phyloP scores from a whole-genome alignment of 2,888 invertebrate species.

The Nomada ruficornis region DNA sequence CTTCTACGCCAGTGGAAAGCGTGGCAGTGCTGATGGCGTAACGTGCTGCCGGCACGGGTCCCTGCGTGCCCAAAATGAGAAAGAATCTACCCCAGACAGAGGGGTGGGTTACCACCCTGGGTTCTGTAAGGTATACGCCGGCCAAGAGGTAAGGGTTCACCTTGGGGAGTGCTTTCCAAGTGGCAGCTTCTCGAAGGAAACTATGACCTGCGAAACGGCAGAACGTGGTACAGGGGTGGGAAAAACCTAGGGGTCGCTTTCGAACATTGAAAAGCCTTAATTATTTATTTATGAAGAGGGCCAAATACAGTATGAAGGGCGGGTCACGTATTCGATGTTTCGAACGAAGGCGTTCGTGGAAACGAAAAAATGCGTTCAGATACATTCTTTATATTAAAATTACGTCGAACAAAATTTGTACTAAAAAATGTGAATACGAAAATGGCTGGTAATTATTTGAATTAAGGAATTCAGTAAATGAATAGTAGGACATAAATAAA shows the following conservation, averaged over 20 bases:
- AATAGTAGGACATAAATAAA: not conserved
- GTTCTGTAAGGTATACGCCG: constrained; percentile 63
- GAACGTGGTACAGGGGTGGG: not conserved
- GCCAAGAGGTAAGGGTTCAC: constrained; percentile 61
- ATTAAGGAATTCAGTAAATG: too few species aligned
- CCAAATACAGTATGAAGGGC: not conserved
- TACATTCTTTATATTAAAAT: not conserved
- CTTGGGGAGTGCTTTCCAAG: constrained; percentile 65
- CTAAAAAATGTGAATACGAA: too few species aligned
- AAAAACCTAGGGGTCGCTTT: constrained; percentile 21
- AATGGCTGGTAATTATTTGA: too few species aligned
- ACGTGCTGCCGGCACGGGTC: constrained; percentile 66
- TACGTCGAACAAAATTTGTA: too few species aligned
- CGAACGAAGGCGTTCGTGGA: constrained; percentile 5
- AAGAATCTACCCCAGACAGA: constrained; percentile 68
- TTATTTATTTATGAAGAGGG: constrained; percentile 50
- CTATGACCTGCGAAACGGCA: constrained; percentile 51
- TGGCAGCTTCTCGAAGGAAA: constrained; percentile 66
- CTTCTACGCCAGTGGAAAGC: constrained; percentile 54
- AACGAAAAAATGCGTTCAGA: not conserved
- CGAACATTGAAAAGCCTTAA: constrained; percentile 46
- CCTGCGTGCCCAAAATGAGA: constrained; percentile 69
- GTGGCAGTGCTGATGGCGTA: constrained; percentile 61
- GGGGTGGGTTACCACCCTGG: constrained; percentile 42
- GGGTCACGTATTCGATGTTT: constrained; percentile 15